phyloP scores from a whole-genome alignment of 2,113 vertebrate species.

The Gnathonemus longibarbis region DNA sequence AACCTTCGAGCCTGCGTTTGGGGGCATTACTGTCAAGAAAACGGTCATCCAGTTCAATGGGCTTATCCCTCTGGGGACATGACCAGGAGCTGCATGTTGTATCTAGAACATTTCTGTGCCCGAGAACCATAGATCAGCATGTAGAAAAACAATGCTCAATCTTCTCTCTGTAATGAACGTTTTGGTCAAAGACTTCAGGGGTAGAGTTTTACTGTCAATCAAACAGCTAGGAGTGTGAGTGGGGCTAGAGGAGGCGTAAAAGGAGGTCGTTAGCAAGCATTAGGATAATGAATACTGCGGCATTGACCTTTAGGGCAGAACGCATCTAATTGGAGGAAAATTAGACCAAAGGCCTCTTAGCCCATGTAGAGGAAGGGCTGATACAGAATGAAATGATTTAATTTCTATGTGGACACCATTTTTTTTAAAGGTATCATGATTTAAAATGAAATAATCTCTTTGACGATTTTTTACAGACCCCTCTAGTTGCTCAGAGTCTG shows the following conservation, averaged over 20 bases:
- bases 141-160: background rate
- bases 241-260: background rate
- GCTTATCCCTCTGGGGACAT: background rate
- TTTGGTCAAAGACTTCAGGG: background rate
- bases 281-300: background rate
- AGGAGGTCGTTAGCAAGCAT: constrained; percentile 3
- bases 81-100: background rate
- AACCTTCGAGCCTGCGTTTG: background rate
- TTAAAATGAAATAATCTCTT: background rate
- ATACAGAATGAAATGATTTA: background rate
- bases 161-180: background rate
- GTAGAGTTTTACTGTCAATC: background rate
- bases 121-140: background rate
- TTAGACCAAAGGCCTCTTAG: background rate
- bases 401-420: background rate
- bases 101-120: background rate
- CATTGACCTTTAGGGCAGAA: constrained; percentile 11
- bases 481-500: background rate
- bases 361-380: background rate
- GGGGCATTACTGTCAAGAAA: background rate
- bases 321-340: constrained; percentile 7
- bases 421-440: background rate
- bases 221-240: background rate
- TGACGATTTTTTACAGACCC: background rate
- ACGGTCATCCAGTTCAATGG: background rate